A percentile compares a stretch with the other conserved stretches of the same genome.
Evolutionary conservation across 2,797 vertebrate genomes (phyloP).

Genomic region (Enteromius paludinosus): DNA sequence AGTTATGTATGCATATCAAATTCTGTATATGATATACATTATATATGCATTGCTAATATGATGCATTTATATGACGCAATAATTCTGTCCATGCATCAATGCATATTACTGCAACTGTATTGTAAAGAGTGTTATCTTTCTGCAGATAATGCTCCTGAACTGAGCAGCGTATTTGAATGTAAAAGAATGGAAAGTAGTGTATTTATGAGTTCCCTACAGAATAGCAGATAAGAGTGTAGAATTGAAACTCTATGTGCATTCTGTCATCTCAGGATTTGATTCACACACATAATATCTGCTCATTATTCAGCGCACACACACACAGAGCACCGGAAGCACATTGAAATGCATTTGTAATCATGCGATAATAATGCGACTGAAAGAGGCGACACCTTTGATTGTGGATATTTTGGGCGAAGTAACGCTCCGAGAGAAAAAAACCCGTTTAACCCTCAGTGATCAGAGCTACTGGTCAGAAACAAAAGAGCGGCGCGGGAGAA

Average conservation of each 20-base stretch:
- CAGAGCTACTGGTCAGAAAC: conserved; percentile 23
- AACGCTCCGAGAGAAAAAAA: conserved; percentile 9
- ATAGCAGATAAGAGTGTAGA: background rate
- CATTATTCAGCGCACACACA: conserved; percentile 11
- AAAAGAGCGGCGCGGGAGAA: background rate
- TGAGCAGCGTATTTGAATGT: background rate
- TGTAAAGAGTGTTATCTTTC: background rate
- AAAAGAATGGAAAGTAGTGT: background rate
- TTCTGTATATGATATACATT: too few species aligned
- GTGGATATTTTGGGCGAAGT: background rate
- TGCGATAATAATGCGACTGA: background rate
- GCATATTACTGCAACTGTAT: too few species aligned
- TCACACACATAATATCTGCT: conserved; percentile 11
- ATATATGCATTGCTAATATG: too few species aligned
- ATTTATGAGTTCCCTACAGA: background rate
- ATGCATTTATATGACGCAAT: too few species aligned
- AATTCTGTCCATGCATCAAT: too few species aligned
- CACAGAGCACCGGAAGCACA: conserved; percentile 6
- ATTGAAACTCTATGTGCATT: background rate
- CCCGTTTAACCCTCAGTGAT: background rate
- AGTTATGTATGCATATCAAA: too few species aligned
- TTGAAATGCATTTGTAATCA: background rate
- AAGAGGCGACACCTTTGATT: background rate
- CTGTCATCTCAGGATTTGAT: background rate
- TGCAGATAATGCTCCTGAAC: conserved; percentile 14